Conservation (phyloP, 2,113 vertebrate species). For the Rattus rattus region DNA sequence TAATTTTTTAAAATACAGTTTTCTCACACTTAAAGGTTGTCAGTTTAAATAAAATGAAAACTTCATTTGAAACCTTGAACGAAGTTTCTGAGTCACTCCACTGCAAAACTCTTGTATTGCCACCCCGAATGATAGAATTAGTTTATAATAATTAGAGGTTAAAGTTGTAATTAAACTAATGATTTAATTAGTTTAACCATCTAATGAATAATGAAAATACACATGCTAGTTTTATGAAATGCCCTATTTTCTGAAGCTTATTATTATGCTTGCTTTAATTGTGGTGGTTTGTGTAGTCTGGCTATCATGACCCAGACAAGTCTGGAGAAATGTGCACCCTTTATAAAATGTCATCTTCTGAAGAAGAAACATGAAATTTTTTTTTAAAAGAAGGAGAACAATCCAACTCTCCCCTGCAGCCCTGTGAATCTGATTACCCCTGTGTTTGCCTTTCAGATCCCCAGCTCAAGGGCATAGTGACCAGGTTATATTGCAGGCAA, state of each 20-base stretch:
- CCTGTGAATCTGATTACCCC: conserved; percentile 85
- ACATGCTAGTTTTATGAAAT: not conserved
- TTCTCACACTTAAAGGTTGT: not conserved
- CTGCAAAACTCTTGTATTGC: not conserved
- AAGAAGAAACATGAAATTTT: not conserved
- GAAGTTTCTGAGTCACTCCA: not conserved
- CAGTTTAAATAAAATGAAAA: conserved; percentile 35
- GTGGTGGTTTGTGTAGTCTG: not conserved
- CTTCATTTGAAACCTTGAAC: not conserved
- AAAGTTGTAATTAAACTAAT: not conserved
- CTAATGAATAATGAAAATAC: not conserved
- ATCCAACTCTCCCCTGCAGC: conserved; percentile 66
- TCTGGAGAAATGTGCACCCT: conserved; percentile 63
- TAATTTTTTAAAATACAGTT: not conserved
- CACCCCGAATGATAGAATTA: not conserved
- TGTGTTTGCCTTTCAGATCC: conserved; percentile 95
- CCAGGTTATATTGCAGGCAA: conserved; percentile 99
- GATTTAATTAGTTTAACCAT: not conserved
- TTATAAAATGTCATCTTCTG: conserved; percentile 73
- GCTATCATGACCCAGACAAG: not conserved
- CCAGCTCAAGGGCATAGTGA: conserved; percentile 99
- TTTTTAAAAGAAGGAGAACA: not conserved
- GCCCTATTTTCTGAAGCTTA: not conserved
- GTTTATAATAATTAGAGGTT: not conserved
- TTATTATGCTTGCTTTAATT: not conserved